phyloP scores from a whole-genome alignment of 2,888 invertebrate species.

The Megaustenia siamemsis region DNA sequence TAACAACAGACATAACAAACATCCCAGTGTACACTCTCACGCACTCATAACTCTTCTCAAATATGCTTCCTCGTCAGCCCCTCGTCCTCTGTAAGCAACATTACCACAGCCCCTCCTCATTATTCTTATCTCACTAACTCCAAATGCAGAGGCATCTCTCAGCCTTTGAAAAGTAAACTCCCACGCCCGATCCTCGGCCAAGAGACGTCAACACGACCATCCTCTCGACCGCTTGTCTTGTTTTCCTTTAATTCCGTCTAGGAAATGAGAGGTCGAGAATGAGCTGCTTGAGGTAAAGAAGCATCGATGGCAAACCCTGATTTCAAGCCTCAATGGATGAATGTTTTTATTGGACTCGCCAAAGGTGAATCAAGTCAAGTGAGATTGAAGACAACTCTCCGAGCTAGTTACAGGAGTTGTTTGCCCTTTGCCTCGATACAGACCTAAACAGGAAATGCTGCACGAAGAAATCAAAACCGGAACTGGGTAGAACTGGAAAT shows the following conservation, averaged over 20 bases:
- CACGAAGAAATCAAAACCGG: background rate
- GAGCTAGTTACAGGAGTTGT: slow-evolving; percentile 14
- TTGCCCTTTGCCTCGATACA: background rate
- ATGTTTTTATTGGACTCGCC: slow-evolving; percentile 15
- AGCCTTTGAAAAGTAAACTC: background rate
- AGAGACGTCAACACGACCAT: slow-evolving; percentile 6
- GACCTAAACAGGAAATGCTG: background rate
- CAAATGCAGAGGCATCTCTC: slow-evolving; percentile 18
- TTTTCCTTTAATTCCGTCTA: slow-evolving; percentile 41
- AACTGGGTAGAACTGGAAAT: background rate
- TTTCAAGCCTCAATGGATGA: slow-evolving; percentile 3
- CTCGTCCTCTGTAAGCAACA: background rate
- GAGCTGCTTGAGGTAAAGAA: background rate
- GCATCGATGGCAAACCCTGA: slow-evolving; percentile 6
- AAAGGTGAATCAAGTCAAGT: background rate
- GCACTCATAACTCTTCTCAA: background rate
- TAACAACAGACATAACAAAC: background rate
- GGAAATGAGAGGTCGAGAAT: slow-evolving; percentile 39
- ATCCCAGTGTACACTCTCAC: background rate
- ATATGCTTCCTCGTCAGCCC: background rate
- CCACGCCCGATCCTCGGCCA: too few species aligned
- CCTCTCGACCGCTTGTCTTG: background rate
- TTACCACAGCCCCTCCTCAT: too few species aligned
- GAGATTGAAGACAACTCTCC: background rate
- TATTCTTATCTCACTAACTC: background rate